phyloP scores from a whole-genome alignment of 2,797 vertebrate species.

The Babyrousa celebensis region DNA sequence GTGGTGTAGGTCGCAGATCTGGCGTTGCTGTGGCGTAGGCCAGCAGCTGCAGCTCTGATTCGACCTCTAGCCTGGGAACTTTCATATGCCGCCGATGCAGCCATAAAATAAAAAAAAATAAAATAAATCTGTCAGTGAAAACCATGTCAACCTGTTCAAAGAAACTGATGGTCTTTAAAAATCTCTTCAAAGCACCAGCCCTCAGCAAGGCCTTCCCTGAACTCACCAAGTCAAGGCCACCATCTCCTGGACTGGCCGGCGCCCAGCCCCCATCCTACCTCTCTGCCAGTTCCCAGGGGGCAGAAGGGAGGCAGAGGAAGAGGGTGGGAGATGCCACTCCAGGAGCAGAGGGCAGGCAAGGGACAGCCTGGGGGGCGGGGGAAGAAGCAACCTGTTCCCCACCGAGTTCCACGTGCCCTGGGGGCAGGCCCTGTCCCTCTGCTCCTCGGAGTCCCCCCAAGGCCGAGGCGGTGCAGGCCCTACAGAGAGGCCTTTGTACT shows the following conservation, averaged over 20 bases:
- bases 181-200: neutral
- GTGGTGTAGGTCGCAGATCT: too few species aligned
- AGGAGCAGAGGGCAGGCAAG: neutral
- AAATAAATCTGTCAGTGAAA: neutral
- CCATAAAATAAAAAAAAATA: neutral
- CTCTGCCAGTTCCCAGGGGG: neutral
- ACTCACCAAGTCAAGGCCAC: neutral
- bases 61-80: too few species aligned
- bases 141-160: neutral
- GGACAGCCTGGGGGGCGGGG: neutral
- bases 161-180: neutral
- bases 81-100: too few species aligned
- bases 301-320: neutral
- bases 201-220: neutral
- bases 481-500: neutral
- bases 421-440: too few species aligned
- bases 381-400: neutral
- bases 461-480: neutral
- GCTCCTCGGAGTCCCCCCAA: neutral
- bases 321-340: neutral
- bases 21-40: too few species aligned
- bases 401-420: fast-evolving
- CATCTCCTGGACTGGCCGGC: neutral
- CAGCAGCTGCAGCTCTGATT: too few species aligned
- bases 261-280: too few species aligned